Percentiles rank a stretch among this genome's conserved stretches.
These are phyloP conservation scores for Hydrolagus affinis DNA, from an alignment of 2,113 vertebrate genomes.

Conservation along the genomic window DNA sequence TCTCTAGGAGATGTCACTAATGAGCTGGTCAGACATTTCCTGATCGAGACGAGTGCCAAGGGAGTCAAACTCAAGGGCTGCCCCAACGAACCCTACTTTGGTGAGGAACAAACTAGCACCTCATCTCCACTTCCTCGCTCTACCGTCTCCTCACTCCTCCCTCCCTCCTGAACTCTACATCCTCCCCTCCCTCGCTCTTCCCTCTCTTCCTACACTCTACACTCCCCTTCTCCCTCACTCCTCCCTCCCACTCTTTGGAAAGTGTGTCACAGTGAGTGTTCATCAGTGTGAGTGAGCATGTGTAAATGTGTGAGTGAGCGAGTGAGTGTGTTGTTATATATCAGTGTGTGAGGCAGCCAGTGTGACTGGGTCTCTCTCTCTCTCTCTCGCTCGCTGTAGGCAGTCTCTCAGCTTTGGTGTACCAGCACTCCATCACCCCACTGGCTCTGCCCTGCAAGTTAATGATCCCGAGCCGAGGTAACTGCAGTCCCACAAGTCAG, in stretches of 20 bases:
- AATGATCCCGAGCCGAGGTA: constrained; percentile 87
- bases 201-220: no score
- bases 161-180: no score
- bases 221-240: no score
- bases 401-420: constrained; percentile 89
- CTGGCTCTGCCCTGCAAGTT: constrained; percentile 92
- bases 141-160: no score
- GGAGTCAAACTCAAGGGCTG: constrained; percentile 98
- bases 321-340: not conserved
- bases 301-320: not conserved
- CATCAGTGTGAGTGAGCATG: not conserved
- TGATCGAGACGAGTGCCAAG: constrained; percentile 91
- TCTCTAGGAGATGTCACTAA: constrained; percentile 73
- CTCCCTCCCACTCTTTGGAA: no score
- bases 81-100: constrained; percentile 91
- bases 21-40: constrained; percentile 91
- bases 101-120: constrained; percentile 51
- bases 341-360: not conserved
- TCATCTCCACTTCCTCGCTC: no score
- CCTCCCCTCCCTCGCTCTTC: no score
- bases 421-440: constrained; percentile 95
- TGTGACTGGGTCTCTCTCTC: not conserved
- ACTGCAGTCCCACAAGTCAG: constrained; percentile 35
- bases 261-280: not conserved
- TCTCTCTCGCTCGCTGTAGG: constrained; percentile 51